phyloP scores from a whole-genome alignment of 2,888 invertebrate species.

The Coelopa pilipes region DNA sequence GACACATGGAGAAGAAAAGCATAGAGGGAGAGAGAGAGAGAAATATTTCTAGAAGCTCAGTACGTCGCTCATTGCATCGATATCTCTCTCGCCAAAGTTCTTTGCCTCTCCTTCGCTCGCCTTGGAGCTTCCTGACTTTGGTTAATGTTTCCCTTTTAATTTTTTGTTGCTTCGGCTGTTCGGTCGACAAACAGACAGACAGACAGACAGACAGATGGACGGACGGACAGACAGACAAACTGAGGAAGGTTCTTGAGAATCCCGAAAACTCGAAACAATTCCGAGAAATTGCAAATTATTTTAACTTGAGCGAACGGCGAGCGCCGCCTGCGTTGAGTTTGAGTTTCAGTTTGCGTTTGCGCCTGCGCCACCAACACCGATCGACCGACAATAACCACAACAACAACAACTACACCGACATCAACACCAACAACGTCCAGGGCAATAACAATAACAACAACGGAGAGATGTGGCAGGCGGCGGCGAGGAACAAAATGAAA shows the following conservation, averaged over 20 bases:
- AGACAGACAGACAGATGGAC: constrained; percentile 33
- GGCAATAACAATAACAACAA: neutral
- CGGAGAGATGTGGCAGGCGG: neutral
- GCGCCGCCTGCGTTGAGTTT: constrained; percentile 49
- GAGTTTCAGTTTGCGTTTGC: constrained; percentile 48
- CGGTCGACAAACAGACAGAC: constrained; percentile 44
- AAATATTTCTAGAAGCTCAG: too few relatives aligned
- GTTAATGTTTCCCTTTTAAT: constrained; percentile 40
- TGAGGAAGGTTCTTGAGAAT: constrained; percentile 55
- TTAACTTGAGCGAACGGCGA: constrained; percentile 51
- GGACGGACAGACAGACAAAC: constrained; percentile 29
- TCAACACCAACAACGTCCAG: too few relatives aligned
- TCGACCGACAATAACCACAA: neutral
- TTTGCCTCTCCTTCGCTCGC: neutral
- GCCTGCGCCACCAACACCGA: constrained; percentile 6
- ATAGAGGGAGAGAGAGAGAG: too few relatives aligned
- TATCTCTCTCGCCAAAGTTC: constrained; percentile 28
- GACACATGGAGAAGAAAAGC: neutral
- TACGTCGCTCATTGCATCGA: neutral
- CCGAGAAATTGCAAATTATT: constrained; percentile 64
- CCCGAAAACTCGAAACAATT: constrained; percentile 52
- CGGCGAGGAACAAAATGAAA: constrained; percentile 13
- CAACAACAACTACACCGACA: neutral
- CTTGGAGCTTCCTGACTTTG: neutral
- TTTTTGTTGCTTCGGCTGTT: constrained; percentile 58